Evolutionary conservation across 2,113 vertebrate genomes (phyloP), one percentile per base, ranked within the genome.

Genomic region (Sapajus apella): DNA sequence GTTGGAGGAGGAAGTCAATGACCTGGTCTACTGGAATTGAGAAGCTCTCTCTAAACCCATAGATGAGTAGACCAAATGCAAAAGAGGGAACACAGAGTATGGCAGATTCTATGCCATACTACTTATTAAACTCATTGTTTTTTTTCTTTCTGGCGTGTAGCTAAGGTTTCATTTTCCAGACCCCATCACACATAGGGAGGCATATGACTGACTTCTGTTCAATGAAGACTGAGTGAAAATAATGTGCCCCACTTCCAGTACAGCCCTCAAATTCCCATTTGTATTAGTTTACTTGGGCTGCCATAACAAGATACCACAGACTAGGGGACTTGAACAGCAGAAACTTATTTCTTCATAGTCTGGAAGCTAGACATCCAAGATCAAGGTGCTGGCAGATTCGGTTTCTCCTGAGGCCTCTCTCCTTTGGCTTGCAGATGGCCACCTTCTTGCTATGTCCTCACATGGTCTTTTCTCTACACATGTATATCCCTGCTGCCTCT

Each of bases 201-300:
- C 86, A 50, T 17, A 27, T 50, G 50, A 85, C 9, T 91, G 73
- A 90, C 58, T 90, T 90, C 43, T 84, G 82, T 30, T 89, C 95
- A 96, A 92, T 64, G n/a, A 70, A 86, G 18, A 58, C 14, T 77
- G 73, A 86, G 14, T 91, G 79, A 95, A 73, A 95, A 87, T 79
- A 25, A 79, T 23, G 17, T 66, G 37, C 6, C 13, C 23, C 30
- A 52, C 32, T 91, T 87, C 47, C 30, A 75, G 6, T 25, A 43
- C 30, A 12, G 25, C 8, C n/a, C 37, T 70, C 52, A 43, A 8
- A 76, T 32, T 10, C 13, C 20, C 58, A 50, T 47, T 58, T 93
- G 16, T 87, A 79, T 79, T 76, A 79, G 23, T 92, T 35, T 79
- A 75, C 58, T 72, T 52, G 55, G 25, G 23, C 23, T 79, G n/a